Evolutionary conservation across 2,888 invertebrate genomes (phyloP), one percentile per base, ranked within the genome.

Genomic region (Tiliacea citrago): DNA sequence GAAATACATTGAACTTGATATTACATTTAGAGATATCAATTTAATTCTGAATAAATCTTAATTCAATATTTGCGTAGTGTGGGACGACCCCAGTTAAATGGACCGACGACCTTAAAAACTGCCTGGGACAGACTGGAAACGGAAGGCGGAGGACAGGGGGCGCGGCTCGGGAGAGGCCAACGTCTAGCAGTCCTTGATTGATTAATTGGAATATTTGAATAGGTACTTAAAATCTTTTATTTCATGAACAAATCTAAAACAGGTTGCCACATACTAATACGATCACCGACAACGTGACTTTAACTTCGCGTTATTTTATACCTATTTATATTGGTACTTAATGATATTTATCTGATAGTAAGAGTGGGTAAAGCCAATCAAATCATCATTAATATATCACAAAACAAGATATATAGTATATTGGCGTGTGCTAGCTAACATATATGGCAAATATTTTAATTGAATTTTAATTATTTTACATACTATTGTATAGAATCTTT

Each of bases 1-100:
- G 18, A 3, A 49, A 24, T 70, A n/a, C n/a, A 42, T 58, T 58
- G 21, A 77, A 35, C 24, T 77, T 51, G 4, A 47, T 24, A 49
- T 10, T 39, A 21, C 39, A n/a, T 53, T 62, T n/a, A 12, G 2
- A 69, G 9, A 35, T 60, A 73, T 60, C 7, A 35, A 47, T 13
- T 53, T 42, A 24, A 21, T 51, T 24, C 16, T 47, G 3, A 35
- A 61, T n/a, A 45, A 16, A 45, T 61, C 0, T 0, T 1, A 51
- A 29, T 42, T n/a, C 13, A 58, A 58, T 29, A 42, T 39, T 35
- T 45, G 2, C 63, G 8, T 47, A 47, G 8, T 29, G 29, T 21
- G 13, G 8, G 13, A 47, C 13, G 47, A 21, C 12, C 7, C 9
- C 29, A 47, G 13, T 1, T 47, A 29, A 21, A 49, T 21, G 16